A percentile compares a stretch with the other conserved stretches of the same genome.
Conservation (phyloP, 2,888 invertebrate genomes). For the Synanthedon myopaeformis region DNA sequence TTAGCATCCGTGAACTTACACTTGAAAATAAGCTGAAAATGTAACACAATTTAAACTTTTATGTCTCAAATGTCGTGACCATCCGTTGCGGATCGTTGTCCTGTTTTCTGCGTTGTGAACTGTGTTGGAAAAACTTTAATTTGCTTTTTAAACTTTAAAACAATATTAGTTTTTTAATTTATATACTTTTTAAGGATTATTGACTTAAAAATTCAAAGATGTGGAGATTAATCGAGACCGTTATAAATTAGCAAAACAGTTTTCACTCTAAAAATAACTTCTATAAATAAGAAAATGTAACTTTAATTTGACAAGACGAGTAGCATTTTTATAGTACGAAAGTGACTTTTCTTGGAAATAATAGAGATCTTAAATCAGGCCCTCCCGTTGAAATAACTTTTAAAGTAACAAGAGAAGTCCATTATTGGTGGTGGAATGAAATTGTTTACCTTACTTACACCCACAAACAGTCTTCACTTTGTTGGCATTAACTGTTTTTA, state of each 20-base stretch:
- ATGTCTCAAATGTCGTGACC: background rate
- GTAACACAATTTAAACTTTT: slow-evolving; percentile 1
- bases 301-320: too few relatives aligned
- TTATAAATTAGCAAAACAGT: too few relatives aligned
- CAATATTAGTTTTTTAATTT: too few relatives aligned
- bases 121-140: too few relatives aligned
- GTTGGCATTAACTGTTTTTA: background rate
- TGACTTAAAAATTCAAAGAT: too few relatives aligned
- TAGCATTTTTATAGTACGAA: background rate
- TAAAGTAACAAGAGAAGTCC: slow-evolving; percentile 32
- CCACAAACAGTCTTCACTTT: slow-evolving; percentile 10
- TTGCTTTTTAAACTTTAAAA: too few relatives aligned
- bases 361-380: slow-evolving; percentile 2
- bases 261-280: too few relatives aligned
- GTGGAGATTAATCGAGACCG: too few relatives aligned
- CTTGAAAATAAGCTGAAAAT: slow-evolving; percentile 21
- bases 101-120: background rate
- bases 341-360: background rate
- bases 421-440: slow-evolving; percentile 22
- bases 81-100: background rate
- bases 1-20: slow-evolving; percentile 23
- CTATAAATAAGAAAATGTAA: too few relatives aligned
- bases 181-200: too few relatives aligned
- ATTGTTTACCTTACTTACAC: slow-evolving; percentile 6
- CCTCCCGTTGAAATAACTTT: slow-evolving; percentile 11